Evolutionary conservation across 2,113 vertebrate species (phyloP), one percentile per base, ranked within the genome.

Genomic region (Collichthys lucidus): DNA sequence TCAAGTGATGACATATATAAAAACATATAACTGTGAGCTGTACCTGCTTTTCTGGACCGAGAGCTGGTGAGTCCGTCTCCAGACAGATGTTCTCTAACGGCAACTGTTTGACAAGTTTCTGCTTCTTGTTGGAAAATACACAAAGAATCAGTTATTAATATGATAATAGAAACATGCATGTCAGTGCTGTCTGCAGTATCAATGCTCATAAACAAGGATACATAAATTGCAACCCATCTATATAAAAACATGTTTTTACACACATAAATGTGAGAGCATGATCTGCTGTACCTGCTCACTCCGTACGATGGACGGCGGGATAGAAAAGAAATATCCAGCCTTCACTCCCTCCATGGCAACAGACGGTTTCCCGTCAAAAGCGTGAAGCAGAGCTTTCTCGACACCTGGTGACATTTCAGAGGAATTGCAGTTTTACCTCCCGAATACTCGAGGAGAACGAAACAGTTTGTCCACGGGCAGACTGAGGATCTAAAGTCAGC

Each of bases 21-120:
- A 42, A 3, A 44, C 46, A 17, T 44, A 9, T 2, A 20, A 3
- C 14, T 42, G 6, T 17, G 11, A 56, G 22, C 6, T 12, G 6
- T 86, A 99, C 98, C 97, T 97, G 97, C 80, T 98, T 99, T 89
- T 97, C 96, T 85, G 97, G 98, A 14, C 98, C 98, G 8, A 99
- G 93, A 2, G 96, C 97, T 73, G 98, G 98, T 22, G 97, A 96
- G 78, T 99, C 98, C 0, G 98, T 99, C 94, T 99, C 98, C 74
- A 99, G 94, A 82, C 97, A 99, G 70, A 99, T 95, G 84, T 90
- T 96, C 86, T 97, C 97, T 69, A 99, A 92, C 4, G 98, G 98
- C 74, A 99, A 80, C 92, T 96, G 95, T 79, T 97, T 97, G 90
- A 99, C 97, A 56, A 99, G 96, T 87, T 98, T 99, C 94, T 99